A percentile compares a stretch with the other conserved stretches of the same genome.
Conservation (phyloP, 2,888 invertebrate species). For the Coelinius sp. region DNA sequence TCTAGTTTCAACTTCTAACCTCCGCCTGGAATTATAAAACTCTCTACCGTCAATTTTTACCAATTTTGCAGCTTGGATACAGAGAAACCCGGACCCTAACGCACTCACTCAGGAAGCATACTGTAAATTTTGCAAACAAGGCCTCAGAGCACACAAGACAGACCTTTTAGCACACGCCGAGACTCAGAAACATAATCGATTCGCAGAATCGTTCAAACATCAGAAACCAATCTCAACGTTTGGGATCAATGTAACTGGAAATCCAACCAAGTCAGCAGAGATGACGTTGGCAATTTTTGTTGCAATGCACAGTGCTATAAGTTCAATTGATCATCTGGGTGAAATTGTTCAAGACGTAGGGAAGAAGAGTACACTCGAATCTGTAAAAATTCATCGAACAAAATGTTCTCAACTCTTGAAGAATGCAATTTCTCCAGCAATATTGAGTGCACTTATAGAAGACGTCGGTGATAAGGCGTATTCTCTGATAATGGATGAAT, state of each 20-base stretch:
- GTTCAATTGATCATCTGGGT: not conserved
- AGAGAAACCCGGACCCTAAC: not conserved
- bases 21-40: no score
- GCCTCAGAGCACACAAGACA: slow-evolving; percentile 26
- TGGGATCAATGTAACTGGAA: no score
- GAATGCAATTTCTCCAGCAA: not conserved
- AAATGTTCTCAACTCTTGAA: not conserved
- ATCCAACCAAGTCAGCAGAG: no score
- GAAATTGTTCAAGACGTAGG: no score
- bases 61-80: not conserved
- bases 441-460: not conserved
- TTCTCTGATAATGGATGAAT: not conserved
- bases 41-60: no score
- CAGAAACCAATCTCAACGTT: no score
- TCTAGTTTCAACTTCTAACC: no score
- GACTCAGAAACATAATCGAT: not conserved
- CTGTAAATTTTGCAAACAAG: slow-evolving; percentile 23
- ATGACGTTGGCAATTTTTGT: no score
- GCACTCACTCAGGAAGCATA: not conserved
- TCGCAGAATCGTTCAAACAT: not conserved
- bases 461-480: not conserved
- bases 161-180: slow-evolving; percentile 12
- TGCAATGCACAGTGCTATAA: no score
- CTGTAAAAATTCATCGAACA: not conserved
- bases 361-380: no score